phyloP scores from a whole-genome alignment of 2,888 invertebrate species.

The Apotomis betuletana region DNA sequence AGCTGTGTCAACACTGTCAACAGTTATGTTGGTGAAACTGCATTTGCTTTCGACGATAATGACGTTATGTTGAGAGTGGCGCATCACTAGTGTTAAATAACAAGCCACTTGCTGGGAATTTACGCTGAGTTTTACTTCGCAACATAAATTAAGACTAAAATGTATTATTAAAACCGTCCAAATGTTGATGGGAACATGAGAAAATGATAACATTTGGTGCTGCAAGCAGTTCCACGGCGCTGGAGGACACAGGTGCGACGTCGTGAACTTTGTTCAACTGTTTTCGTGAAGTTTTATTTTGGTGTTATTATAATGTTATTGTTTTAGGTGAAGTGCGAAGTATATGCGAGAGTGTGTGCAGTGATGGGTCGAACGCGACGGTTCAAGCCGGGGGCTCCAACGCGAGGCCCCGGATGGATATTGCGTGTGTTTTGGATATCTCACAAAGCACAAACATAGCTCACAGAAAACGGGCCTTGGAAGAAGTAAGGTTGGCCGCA shows the following conservation, averaged over 20 bases:
- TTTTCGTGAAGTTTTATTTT: conserved; percentile 52
- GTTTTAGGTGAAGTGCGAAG: conserved; percentile 78
- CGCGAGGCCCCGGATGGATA: conserved; percentile 90
- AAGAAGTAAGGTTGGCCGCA: conserved; percentile 93
- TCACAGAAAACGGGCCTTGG: conserved; percentile 91
- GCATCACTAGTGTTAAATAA: conserved; percentile 77
- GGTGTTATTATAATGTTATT: conserved; percentile 47
- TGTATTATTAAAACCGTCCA: conserved; percentile 64
- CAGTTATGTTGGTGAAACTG: background rate
- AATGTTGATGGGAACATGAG: conserved; percentile 68
- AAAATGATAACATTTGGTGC: conserved; percentile 80
- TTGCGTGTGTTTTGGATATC: conserved; percentile 93
- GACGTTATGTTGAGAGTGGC: conserved; percentile 11
- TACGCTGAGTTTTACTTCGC: conserved; percentile 50
- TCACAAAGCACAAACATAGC: conserved; percentile 88
- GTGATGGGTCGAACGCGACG: conserved; percentile 81
- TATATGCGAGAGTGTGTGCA: conserved; percentile 81
- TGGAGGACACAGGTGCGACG: conserved; percentile 73
- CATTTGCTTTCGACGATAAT: background rate
- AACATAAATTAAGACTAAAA: conserved; percentile 62
- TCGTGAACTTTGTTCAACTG: conserved; percentile 57
- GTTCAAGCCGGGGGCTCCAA: conserved; percentile 72
- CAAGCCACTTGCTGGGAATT: conserved; percentile 54
- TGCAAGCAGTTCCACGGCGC: conserved; percentile 69
- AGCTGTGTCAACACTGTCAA: no score